Evolutionary conservation across 1,140 invertebrate genomes (phyloP).

Genomic region (Papilio xuthus): DNA sequence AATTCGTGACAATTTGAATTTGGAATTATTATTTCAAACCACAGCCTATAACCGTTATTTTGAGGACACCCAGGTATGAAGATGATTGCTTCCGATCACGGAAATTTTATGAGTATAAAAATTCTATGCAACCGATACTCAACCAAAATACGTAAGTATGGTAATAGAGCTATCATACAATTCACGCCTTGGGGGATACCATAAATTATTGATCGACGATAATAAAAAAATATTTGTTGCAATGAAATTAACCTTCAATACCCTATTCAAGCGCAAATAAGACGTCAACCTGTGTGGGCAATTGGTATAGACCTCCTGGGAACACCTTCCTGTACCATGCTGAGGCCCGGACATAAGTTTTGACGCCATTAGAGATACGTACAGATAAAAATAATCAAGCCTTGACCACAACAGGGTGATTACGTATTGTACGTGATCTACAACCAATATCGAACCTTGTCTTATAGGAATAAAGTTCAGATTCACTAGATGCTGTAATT

Average conservation of each 20-base stretch:
- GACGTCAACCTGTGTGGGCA: slow-evolving; percentile 75
- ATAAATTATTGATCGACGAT: slow-evolving; percentile 14
- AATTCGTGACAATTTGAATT: slow-evolving; percentile 7
- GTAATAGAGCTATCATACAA: slow-evolving; percentile 35
- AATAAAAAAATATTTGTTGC: slow-evolving; percentile 66
- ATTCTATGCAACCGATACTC: slow-evolving; percentile 20
- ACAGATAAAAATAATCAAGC: slow-evolving; percentile 77
- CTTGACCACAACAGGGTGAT: slow-evolving; percentile 70
- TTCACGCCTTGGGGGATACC: slow-evolving; percentile 32
- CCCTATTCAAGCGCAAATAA: slow-evolving; percentile 63
- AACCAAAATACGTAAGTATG: background rate
- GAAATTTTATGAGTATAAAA: slow-evolving; percentile 31
- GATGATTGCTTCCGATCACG: slow-evolving; percentile 69
- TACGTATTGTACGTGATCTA: slow-evolving; percentile 40
- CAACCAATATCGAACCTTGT: slow-evolving; percentile 49
- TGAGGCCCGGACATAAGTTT: slow-evolving; percentile 75
- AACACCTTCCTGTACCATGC: slow-evolving; percentile 76
- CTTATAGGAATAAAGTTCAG: slow-evolving; percentile 8
- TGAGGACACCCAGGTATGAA: background rate
- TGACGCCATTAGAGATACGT: slow-evolving; percentile 77
- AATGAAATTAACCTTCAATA: slow-evolving; percentile 63
- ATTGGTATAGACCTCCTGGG: slow-evolving; percentile 67
- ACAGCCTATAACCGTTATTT: background rate
- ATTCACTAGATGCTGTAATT: slow-evolving; percentile 41
- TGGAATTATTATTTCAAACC: background rate